A percentile compares a stretch with the other conserved stretches of the same genome.
These are phyloP conservation scores for Augiades crinisus DNA, from an alignment of 2,888 invertebrate genomes.

Conservation along the genomic window DNA sequence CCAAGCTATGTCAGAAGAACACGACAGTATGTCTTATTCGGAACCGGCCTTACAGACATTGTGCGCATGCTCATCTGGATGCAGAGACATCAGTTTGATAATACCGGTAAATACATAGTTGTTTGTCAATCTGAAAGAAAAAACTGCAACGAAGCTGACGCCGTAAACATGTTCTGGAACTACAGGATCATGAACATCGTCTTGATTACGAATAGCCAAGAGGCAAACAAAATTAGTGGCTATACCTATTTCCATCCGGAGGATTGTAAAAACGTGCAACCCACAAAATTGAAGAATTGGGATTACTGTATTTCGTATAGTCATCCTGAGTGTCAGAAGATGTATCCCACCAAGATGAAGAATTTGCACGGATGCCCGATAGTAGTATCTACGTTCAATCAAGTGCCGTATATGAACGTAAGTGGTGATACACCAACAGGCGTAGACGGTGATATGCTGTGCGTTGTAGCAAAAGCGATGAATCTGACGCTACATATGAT, in stretches of 20 bases:
- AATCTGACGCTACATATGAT: constrained; percentile 53
- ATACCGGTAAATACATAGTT: constrained; percentile 57
- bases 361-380: constrained; percentile 56
- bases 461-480: constrained; percentile 47
- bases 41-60: constrained; percentile 42
- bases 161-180: constrained; percentile 51
- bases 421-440: constrained; percentile 47
- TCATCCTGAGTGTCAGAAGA: constrained; percentile 31
- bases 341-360: constrained; percentile 51
- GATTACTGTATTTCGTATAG: constrained; percentile 30
- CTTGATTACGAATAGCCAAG: constrained; percentile 42
- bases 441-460: constrained; percentile 57
- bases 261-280: constrained; percentile 46
- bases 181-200: constrained; percentile 56
- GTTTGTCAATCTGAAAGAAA: constrained; percentile 47
- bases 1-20: constrained; percentile 37
- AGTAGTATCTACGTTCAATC: constrained; percentile 56
- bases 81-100: constrained; percentile 47
- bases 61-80: constrained; percentile 45
- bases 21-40: constrained; percentile 55
- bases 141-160: constrained; percentile 52
- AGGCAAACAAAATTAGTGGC: constrained; percentile 36
- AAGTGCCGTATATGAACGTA: constrained; percentile 56
- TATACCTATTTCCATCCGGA: constrained; percentile 52
- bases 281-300: constrained; percentile 41